These are phyloP conservation scores for Polyommatus iphigenia DNA, from an alignment of 2,888 invertebrate species.

Conservation along the genomic window DNA sequence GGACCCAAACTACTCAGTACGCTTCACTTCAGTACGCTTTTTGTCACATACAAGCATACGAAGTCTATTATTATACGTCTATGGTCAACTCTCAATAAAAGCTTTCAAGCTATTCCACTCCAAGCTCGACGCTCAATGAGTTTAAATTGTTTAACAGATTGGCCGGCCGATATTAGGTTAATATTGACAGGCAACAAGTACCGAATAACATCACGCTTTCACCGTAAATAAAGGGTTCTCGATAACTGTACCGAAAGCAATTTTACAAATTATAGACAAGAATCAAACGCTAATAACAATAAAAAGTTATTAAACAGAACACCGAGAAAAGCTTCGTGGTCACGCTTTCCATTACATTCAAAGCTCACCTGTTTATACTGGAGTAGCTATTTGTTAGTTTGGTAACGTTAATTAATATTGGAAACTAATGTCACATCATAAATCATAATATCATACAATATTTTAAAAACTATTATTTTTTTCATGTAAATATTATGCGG, in stretches of 20 bases:
- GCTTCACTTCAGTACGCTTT: too few relatives aligned
- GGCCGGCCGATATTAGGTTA: conserved; percentile 5
- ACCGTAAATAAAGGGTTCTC: conserved; percentile 29
- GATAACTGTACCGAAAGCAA: conserved; percentile 30
- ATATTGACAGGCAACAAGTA: conserved; percentile 13
- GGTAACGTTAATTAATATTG: neutral
- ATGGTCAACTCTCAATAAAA: neutral
- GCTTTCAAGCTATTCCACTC: neutral
- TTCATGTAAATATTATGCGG: neutral
- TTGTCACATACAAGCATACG: too few relatives aligned
- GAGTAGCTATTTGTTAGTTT: neutral
- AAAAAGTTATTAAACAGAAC: conserved; percentile 27
- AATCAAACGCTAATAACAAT: conserved; percentile 25
- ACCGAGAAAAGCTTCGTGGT: conserved; percentile 30
- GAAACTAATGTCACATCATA: too few relatives aligned
- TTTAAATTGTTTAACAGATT: conserved; percentile 14
- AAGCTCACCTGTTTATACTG: conserved; percentile 1
- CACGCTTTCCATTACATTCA: conserved; percentile 33
- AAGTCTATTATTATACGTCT: neutral
- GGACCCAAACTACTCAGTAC: too few relatives aligned
- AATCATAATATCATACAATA: too few relatives aligned
- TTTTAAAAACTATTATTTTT: too few relatives aligned
- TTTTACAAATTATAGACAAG: conserved; percentile 31
- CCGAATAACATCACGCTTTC: conserved; percentile 30
- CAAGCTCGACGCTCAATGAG: neutral